Evolutionary conservation across 2,888 invertebrate species (phyloP).

Genomic region (Orthonevra nobilis): DNA sequence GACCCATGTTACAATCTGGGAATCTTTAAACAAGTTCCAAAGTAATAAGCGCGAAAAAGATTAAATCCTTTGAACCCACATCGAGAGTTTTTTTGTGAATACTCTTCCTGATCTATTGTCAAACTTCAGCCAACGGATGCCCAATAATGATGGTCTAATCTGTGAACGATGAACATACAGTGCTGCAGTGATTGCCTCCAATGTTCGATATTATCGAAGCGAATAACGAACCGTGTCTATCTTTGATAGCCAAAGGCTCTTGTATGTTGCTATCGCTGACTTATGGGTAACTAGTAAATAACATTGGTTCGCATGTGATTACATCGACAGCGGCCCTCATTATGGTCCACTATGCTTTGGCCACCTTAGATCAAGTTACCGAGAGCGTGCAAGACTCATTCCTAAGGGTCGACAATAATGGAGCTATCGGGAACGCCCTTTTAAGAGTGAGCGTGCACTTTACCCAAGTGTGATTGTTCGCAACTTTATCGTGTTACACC

Average conservation of each 20-base stretch:
- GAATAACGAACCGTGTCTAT: conserved; percentile 2
- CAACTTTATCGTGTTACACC: conserved; percentile 55
- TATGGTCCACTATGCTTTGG: conserved; percentile 21
- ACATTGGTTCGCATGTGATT: conserved; percentile 40
- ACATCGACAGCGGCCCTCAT: conserved; percentile 25
- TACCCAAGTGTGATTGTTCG: conserved; percentile 32
- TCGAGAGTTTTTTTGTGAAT: too few relatives aligned
- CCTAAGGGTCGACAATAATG: conserved; percentile 32
- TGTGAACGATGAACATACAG: conserved; percentile 21
- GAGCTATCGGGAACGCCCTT: conserved; percentile 6
- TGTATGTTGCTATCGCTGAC: conserved; percentile 33
- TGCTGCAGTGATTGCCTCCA: background rate
- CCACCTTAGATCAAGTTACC: conserved; percentile 37
- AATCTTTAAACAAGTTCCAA: conserved; percentile 18
- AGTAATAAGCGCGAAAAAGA: background rate
- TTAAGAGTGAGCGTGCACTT: conserved; percentile 17
- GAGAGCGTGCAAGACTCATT: conserved; percentile 31
- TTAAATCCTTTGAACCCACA: background rate
- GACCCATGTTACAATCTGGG: conserved; percentile 16
- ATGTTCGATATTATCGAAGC: conserved; percentile 27
- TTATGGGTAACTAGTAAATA: conserved; percentile 27
- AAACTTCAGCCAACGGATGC: conserved; percentile 7
- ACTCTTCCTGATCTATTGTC: conserved; percentile 17
- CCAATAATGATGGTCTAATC: conserved; percentile 17
- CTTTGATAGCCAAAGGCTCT: conserved; percentile 26